phyloP scores from a whole-genome alignment of 2,113 vertebrate species.

The Myotis brandtii region DNA sequence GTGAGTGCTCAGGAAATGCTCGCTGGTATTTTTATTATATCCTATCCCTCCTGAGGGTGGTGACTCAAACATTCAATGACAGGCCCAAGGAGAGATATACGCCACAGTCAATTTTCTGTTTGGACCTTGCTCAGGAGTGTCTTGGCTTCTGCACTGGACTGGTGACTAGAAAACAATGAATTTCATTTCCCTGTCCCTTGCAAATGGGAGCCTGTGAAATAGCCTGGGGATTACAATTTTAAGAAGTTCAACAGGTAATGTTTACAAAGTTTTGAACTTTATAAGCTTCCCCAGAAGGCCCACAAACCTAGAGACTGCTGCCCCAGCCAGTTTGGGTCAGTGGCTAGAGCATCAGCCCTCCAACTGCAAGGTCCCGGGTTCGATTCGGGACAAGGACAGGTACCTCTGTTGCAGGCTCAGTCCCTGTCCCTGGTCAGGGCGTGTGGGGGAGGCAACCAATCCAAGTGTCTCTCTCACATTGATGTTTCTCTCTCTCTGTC shows the following conservation, averaged over 20 bases:
- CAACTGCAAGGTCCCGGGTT: too few relatives aligned
- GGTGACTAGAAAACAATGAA: not conserved
- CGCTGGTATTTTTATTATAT: not conserved
- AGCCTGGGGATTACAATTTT: not conserved
- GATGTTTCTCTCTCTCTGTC: too few relatives aligned
- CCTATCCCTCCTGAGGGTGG: not conserved
- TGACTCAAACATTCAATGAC: not conserved
- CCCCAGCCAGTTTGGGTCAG: too few relatives aligned
- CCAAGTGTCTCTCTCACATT: too few relatives aligned
- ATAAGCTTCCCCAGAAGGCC: not conserved
- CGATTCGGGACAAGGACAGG: too few relatives aligned
- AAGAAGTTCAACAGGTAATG: conserved; percentile 12
- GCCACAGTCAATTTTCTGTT: not conserved
- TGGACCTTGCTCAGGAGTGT: not conserved
- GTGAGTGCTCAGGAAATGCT: not conserved
- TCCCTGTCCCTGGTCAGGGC: too few relatives aligned
- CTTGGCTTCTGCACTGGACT: not conserved
- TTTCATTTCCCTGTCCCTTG: not conserved
- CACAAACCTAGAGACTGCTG: not conserved
- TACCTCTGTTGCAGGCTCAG: too few relatives aligned
- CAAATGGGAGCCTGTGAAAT: not conserved
- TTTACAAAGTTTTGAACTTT: not conserved
- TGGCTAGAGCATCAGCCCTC: too few relatives aligned
- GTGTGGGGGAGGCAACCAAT: too few relatives aligned
- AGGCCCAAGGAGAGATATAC: not conserved